phyloP scores from a whole-genome alignment of 2,888 invertebrate genomes.

The Cybosia mesomella region DNA sequence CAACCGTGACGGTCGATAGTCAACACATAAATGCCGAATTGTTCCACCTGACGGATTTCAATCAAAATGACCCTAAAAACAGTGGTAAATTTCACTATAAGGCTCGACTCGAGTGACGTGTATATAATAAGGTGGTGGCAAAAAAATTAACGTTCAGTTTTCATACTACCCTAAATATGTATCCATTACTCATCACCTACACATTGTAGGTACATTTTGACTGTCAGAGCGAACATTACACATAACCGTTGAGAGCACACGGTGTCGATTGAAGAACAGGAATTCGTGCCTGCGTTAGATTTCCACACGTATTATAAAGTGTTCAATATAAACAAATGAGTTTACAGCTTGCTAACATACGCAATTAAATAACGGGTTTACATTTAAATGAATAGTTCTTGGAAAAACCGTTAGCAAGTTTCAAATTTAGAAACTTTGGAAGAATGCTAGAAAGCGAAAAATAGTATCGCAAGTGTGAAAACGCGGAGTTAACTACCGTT shows the following conservation, averaged over 20 bases:
- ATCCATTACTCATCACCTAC: constrained; percentile 16
- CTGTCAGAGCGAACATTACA: constrained; percentile 15
- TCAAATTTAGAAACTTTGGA: neutral
- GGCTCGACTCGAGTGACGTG: neutral
- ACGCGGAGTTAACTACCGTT: neutral
- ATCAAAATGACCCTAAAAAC: neutral
- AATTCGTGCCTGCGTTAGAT: constrained; percentile 29
- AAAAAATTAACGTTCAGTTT: neutral
- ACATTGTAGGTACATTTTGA: constrained; percentile 18
- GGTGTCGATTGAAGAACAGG: constrained; percentile 35
- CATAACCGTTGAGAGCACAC: constrained; percentile 10
- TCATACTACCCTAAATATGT: neutral
- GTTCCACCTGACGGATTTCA: neutral
- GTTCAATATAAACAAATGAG: constrained; percentile 41
- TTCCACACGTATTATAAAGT: constrained; percentile 37
- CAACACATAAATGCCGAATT: neutral
- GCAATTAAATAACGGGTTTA: constrained; percentile 47
- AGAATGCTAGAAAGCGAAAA: neutral
- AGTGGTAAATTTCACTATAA: neutral
- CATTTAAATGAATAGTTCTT: constrained; percentile 34
- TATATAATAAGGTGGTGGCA: neutral
- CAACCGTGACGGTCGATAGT: neutral
- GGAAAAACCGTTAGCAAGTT: constrained; percentile 17
- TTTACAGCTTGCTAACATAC: constrained; percentile 46
- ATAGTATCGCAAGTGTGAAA: neutral